These are phyloP conservation scores for Bettongia penicillata DNA, from an alignment of 2,113 vertebrate genomes.

Conservation along the genomic window DNA sequence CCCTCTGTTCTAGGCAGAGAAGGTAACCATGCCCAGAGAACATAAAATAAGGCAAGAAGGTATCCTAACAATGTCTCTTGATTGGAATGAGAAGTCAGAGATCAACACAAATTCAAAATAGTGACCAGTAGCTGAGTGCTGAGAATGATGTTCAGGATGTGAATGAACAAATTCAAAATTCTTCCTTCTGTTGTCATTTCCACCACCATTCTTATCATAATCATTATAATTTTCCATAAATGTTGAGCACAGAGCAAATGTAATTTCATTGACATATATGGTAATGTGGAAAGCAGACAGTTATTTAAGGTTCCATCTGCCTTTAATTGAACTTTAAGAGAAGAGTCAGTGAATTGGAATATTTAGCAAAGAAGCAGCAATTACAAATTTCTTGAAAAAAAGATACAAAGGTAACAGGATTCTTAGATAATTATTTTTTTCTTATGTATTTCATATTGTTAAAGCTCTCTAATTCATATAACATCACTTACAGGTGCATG, in stretches of 20 bases:
- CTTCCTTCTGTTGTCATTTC: background rate
- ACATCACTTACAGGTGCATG: background rate
- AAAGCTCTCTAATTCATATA: background rate
- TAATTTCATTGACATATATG: background rate
- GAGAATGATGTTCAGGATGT: background rate
- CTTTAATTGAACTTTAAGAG: background rate
- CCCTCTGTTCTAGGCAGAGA: constrained; percentile 13
- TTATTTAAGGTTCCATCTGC: background rate
- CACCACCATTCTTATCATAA: background rate
- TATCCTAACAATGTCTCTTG: background rate
- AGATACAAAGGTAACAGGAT: background rate
- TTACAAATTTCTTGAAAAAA: background rate
- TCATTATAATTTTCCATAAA: background rate
- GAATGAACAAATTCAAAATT: background rate
- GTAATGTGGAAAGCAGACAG: background rate
- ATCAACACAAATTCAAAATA: background rate
- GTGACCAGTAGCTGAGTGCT: background rate
- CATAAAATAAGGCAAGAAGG: background rate
- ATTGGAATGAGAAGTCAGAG: background rate
- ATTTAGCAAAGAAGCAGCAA: background rate
- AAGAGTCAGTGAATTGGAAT: background rate
- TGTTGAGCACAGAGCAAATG: background rate
- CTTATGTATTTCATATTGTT: background rate
- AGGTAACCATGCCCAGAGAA: background rate
- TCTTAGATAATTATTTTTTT: background rate